Percentiles rank a stretch among this genome's conserved stretches.
Evolutionary conservation across 64 coral and sea anemone species (phyloP).

Genomic region (Actinia equina): DNA sequence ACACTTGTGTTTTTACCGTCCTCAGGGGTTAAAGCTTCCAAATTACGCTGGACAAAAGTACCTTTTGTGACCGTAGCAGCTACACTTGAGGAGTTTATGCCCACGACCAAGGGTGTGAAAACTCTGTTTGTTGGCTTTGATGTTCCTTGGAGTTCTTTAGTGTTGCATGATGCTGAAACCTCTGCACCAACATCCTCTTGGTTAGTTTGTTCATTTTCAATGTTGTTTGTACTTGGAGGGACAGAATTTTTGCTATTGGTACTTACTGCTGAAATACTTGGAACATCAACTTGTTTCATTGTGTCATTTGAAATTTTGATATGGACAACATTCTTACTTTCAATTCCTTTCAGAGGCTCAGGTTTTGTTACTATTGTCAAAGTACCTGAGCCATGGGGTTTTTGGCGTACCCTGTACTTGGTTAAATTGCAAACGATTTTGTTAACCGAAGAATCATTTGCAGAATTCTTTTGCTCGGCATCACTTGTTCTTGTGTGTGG

Average conservation of each 20-base stretch:
- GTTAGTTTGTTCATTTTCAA: background rate
- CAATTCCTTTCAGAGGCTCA: constrained; percentile 38
- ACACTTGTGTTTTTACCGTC: background rate
- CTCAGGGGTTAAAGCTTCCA: background rate
- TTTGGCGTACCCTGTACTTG: background rate
- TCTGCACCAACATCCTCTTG: background rate
- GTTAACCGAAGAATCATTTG: background rate
- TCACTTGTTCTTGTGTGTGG: background rate
- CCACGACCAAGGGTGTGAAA: background rate
- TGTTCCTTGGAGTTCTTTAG: background rate
- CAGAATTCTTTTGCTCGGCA: background rate
- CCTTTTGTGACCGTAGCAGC: background rate
- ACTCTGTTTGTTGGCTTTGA: background rate
- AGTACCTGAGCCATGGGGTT: background rate
- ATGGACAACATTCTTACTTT: constrained; percentile 59
- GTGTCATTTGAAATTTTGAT: constrained; percentile 57
- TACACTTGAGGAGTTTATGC: background rate
- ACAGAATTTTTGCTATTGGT: background rate
- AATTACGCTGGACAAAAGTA: background rate
- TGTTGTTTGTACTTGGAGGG: background rate
- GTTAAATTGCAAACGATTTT: constrained; percentile 2
- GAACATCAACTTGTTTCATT: constrained; percentile 12
- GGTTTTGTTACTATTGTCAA: constrained; percentile 1
- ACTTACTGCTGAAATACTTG: background rate
- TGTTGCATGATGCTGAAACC: background rate